Evolutionary conservation across 1,140 invertebrate genomes (phyloP).

Genomic region (Meloidogyne floridensis): DNA sequence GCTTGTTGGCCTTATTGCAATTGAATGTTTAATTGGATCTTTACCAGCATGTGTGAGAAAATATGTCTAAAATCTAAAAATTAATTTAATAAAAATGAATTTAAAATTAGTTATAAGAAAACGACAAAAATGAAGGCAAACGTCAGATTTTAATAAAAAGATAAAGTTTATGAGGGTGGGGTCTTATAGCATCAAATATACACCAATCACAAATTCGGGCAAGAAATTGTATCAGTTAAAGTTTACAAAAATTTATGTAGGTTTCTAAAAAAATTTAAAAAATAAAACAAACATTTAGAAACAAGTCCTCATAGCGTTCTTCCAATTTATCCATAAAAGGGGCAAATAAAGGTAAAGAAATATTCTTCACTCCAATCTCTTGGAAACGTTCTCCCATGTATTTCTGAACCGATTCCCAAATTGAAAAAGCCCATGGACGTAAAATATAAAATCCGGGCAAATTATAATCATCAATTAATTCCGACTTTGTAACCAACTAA

Average conservation of each 20-base stretch:
- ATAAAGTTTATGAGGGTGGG: no score
- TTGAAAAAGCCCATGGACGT: slow-evolving; percentile 90
- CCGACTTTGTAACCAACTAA: slow-evolving; percentile 89
- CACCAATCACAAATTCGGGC: slow-evolving; percentile 75
- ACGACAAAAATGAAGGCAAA: no score
- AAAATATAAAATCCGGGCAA: slow-evolving; percentile 98
- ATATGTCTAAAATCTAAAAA: slow-evolving; percentile 73
- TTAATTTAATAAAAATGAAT: slow-evolving; percentile 23
- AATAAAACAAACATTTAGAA: not conserved
- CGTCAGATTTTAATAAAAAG: no score
- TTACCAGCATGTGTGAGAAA: slow-evolving; percentile 97
- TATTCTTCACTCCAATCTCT: slow-evolving; percentile 88
- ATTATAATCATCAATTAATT: slow-evolving; percentile 99
- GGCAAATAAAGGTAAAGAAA: slow-evolving; percentile 98
- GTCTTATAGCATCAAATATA: no score
- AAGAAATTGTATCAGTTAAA: slow-evolving; percentile 90
- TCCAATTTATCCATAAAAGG: slow-evolving; percentile 73
- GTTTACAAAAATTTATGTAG: slow-evolving; percentile 81
- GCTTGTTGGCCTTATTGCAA: slow-evolving; percentile 95
- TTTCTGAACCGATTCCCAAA: slow-evolving; percentile 88
- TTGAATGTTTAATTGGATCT: slow-evolving; percentile 87
- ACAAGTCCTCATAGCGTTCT: not conserved
- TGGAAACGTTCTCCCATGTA: slow-evolving; percentile 89
- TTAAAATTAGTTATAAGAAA: not conserved
- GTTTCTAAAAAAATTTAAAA: slow-evolving; percentile 69